Percentiles rank a stretch among this genome's conserved stretches.
Conservation (phyloP, 2,888 invertebrate species). For the Acronicta psi region DNA sequence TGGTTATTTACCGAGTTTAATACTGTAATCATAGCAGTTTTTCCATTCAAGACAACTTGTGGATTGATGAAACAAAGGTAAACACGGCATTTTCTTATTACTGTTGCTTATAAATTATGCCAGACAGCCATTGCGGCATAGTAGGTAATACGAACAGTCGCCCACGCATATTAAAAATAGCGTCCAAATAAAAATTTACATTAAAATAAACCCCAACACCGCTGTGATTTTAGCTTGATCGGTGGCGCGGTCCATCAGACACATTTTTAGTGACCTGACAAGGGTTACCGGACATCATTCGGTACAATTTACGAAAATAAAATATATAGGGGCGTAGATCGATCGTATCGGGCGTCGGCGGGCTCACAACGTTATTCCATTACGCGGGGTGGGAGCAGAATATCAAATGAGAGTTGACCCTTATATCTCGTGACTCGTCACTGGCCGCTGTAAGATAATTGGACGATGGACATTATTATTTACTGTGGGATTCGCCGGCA, state of each 20-base stretch:
- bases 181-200: constrained; percentile 36
- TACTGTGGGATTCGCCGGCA: constrained; percentile 43
- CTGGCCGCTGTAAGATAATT: constrained; percentile 62
- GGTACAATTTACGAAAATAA: constrained; percentile 84
- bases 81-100: too few relatives aligned
- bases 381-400: constrained; percentile 77
- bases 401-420: constrained; percentile 83
- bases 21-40: too few relatives aligned
- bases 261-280: constrained; percentile 76
- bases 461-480: constrained; percentile 61
- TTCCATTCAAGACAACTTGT: too few relatives aligned
- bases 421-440: constrained; percentile 71
- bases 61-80: too few relatives aligned
- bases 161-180: constrained; percentile 11
- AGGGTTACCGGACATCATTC: constrained; percentile 81
- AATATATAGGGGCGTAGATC: constrained; percentile 77
- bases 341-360: constrained; percentile 73
- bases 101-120: too few relatives aligned
- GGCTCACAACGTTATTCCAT: constrained; percentile 86
- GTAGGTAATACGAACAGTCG: not conserved
- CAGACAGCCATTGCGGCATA: not conserved
- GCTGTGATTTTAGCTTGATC: constrained; percentile 57
- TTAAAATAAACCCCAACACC: constrained; percentile 55
- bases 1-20: too few relatives aligned
- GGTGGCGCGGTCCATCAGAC: constrained; percentile 56